A percentile compares a stretch with the other conserved stretches of the same genome.
Conservation (phyloP, 2,797 vertebrate species). For the Leptatherina wallacei region DNA sequence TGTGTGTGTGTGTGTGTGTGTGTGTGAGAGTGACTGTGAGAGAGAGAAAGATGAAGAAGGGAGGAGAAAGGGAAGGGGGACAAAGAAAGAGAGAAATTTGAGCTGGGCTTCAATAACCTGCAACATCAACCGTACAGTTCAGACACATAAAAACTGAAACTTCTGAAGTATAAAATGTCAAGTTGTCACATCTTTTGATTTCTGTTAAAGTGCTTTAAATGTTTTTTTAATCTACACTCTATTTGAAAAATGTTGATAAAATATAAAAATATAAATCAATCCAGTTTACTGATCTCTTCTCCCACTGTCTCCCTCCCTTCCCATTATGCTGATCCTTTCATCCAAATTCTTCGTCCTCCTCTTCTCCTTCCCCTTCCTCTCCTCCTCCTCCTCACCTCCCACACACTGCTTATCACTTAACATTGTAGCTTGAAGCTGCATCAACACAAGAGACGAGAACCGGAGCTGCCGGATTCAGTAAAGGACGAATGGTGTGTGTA, state of each 20-base stretch:
- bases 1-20: conserved; percentile 19
- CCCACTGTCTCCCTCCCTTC: conserved; percentile 30
- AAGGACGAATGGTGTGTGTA: conserved; percentile 51
- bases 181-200: background rate
- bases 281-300: conserved; percentile 16
- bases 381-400: conserved; percentile 56
- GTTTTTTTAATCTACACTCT: background rate
- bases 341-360: conserved; percentile 37
- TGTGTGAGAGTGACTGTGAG: background rate
- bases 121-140: conserved; percentile 13
- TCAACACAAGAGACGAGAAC: conserved; percentile 65
- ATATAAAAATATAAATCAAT: too few relatives aligned
- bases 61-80: background rate
- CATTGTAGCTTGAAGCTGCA: conserved; percentile 71
- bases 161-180: background rate
- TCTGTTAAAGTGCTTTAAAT: background rate
- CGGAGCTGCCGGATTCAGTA: conserved; percentile 66
- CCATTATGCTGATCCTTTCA: conserved; percentile 45
- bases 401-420: conserved; percentile 76
- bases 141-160: background rate
- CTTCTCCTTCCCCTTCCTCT: conserved; percentile 35
- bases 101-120: conserved; percentile 29
- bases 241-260: too few relatives aligned
- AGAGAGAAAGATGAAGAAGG: conserved; percentile 1
- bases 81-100: conserved; percentile 30